These are phyloP conservation scores for Machimus rusticus DNA, from an alignment of 2,888 invertebrate genomes.

Conservation along the genomic window DNA sequence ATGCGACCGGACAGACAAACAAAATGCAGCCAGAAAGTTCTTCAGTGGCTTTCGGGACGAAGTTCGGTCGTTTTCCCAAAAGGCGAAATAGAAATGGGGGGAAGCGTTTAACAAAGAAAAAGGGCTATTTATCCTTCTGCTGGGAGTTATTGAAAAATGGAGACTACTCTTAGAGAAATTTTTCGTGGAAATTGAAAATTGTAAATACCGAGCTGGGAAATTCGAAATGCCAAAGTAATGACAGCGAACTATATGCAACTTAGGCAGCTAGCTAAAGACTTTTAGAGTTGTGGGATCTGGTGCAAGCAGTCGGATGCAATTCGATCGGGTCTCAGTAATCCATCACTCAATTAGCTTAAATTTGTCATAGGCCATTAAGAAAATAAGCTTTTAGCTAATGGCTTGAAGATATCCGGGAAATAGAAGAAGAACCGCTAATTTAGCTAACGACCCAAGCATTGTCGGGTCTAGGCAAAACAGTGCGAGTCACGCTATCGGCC, in stretches of 20 bases:
- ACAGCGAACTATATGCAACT: neutral
- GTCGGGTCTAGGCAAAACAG: no score
- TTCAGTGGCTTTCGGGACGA: neutral
- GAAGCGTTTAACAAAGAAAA: neutral
- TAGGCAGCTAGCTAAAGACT: neutral
- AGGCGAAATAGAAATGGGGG: neutral
- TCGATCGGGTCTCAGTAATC: neutral
- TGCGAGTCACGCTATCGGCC: no score
- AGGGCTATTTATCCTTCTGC: neutral
- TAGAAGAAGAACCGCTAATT: no score
- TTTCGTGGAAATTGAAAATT: neutral
- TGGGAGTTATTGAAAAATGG: neutral
- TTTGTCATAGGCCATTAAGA: no score
- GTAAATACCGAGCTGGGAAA: neutral
- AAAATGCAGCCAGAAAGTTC: neutral
- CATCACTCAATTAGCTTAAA: neutral
- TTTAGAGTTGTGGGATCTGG: neutral
- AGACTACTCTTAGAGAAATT: neutral
- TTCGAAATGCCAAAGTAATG: neutral
- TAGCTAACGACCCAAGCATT: no score
- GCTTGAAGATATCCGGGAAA: no score
- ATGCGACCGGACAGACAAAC: neutral
- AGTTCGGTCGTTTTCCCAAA: neutral
- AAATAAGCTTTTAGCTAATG: no score
- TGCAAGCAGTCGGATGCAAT: neutral